A percentile compares a stretch with the other conserved stretches of the same genome.
phyloP scores from a whole-genome alignment of 2,888 invertebrate genomes.

The Nephrotoma guestfalica region DNA sequence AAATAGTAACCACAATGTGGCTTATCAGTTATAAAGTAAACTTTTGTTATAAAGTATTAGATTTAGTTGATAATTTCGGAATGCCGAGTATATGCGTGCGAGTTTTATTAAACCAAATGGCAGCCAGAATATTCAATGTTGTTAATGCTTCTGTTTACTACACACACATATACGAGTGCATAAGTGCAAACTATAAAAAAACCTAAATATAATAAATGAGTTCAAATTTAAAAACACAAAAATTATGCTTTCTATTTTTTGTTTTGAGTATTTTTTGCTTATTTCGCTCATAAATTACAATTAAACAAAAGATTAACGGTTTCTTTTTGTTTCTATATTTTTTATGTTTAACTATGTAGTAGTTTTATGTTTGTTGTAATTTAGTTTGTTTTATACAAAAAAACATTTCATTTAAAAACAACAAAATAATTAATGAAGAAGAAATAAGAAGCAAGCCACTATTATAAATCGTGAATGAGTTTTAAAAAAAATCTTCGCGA shows the following conservation, averaged over 20 bases:
- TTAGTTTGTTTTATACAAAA: not conserved
- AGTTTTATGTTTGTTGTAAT: not conserved
- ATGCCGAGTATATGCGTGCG: too few species aligned
- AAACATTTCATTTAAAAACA: not conserved
- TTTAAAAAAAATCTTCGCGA: not conserved
- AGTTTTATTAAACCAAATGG: too few species aligned
- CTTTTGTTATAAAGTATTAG: too few species aligned
- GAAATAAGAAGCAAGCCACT: not conserved
- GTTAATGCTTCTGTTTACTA: too few species aligned
- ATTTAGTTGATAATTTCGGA: too few species aligned
- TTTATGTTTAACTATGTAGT: not conserved
- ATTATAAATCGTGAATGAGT: not conserved
- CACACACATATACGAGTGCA: not conserved
- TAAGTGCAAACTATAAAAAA: not conserved
- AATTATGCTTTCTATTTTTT: not conserved
- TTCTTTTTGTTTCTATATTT: not conserved
- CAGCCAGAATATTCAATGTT: too few species aligned
- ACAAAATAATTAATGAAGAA: not conserved
- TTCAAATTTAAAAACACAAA: not conserved
- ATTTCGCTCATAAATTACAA: not conserved
- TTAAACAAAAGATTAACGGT: not conserved
- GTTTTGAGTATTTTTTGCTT: not conserved
- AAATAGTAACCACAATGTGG: too few species aligned
- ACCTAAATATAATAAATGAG: not conserved
- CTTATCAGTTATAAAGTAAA: too few species aligned